phyloP scores from a whole-genome alignment of 2,113 vertebrate genomes.

The Megaptera novaeangliae region DNA sequence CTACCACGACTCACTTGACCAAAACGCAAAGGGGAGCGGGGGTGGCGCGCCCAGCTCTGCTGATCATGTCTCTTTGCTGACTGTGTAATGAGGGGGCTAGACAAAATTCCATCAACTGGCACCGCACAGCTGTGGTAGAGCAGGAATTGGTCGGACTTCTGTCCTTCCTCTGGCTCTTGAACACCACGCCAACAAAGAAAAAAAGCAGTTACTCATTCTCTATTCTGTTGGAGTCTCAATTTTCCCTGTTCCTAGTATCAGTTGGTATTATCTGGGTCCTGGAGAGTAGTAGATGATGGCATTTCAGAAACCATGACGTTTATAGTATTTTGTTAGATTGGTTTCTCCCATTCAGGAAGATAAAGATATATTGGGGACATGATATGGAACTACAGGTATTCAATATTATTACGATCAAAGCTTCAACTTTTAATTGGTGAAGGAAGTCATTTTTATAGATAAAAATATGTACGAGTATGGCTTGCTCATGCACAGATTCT shows the following conservation, averaged over 20 bases:
- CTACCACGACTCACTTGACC: conserved; percentile 55
- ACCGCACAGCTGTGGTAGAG: not conserved
- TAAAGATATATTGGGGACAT: not conserved
- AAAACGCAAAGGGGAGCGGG: conserved; percentile 19
- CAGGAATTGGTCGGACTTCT: not conserved
- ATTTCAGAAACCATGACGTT: not conserved
- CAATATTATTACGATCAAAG: not conserved
- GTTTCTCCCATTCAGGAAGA: not conserved
- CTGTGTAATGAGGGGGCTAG: not conserved
- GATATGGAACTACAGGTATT: not conserved
- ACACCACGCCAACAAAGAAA: not conserved
- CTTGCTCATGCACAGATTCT: not conserved
- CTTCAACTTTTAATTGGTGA: not conserved
- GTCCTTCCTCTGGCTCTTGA: not conserved
- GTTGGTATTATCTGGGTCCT: not conserved
- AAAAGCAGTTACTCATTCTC: not conserved
- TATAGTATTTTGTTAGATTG: not conserved
- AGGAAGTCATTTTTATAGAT: not conserved
- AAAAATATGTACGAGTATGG: not conserved
- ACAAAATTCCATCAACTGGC: conserved; percentile 20
- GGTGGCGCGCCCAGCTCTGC: not conserved
- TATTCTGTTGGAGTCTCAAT: not conserved
- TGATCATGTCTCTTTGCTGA: conserved; percentile 27
- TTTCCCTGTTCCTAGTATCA: not conserved
- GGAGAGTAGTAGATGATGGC: not conserved